phyloP scores from a whole-genome alignment of 2,888 invertebrate species.

The Drosophila vallismaia region DNA sequence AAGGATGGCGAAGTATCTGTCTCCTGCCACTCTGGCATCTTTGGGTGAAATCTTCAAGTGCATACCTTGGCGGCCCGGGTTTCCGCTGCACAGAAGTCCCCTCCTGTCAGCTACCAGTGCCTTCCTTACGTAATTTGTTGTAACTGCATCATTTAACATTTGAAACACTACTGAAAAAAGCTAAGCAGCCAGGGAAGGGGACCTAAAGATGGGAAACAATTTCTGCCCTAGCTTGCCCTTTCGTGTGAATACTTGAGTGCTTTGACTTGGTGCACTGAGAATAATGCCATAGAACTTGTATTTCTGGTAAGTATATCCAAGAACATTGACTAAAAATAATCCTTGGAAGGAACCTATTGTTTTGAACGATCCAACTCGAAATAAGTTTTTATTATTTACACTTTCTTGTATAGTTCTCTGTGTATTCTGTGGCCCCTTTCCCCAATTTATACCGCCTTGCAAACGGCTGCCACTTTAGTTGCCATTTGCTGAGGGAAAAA shows the following conservation, averaged over 20 bases:
- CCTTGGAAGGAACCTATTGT: too few relatives aligned
- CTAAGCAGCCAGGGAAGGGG: conserved; percentile 11
- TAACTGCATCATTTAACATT: conserved; percentile 74
- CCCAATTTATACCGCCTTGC: conserved; percentile 5
- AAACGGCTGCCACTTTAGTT: conserved; percentile 62
- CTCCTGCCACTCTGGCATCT: conserved; percentile 38
- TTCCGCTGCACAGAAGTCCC: not conserved
- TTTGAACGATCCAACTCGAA: not conserved
- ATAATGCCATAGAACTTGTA: not conserved
- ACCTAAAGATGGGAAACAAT: conserved; percentile 10
- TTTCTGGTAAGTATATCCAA: not conserved
- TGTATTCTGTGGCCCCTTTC: not conserved
- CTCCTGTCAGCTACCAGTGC: not conserved
- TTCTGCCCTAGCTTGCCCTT: conserved; percentile 31
- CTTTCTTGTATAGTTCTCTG: not conserved
- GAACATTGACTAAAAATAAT: not conserved
- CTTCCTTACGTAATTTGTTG: conserved; percentile 68
- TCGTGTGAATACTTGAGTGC: conserved; percentile 41
- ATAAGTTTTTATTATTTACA: not conserved
- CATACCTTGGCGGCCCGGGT: conserved; percentile 15
- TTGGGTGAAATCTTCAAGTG: conserved; percentile 36
- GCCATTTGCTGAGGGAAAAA: conserved; percentile 54
- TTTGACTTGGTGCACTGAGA: conserved; percentile 5
- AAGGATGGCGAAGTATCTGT: conserved; percentile 27
- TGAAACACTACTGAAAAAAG: conserved; percentile 61